Base-by-base conservation (phyloP, 1,140 invertebrate species). In the Drosophila murphyi region DNA sequence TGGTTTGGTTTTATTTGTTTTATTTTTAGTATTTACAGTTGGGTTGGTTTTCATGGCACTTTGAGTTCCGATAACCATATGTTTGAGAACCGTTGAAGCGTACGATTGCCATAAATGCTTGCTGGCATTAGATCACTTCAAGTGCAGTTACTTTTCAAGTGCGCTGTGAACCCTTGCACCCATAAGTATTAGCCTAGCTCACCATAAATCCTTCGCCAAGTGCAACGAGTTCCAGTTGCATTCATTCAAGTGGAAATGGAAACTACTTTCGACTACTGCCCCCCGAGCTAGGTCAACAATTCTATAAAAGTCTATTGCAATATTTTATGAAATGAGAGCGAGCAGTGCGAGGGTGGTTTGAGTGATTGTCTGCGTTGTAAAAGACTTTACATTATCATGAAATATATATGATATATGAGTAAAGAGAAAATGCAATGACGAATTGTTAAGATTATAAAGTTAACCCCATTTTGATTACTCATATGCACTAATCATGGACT, bases 161-260 rank as follows among this genome's bases (percentile, higher is more conserved):
- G 70, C 20, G 20, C 72, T 73, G 41, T 73, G 68, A 79, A 72
- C 79, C 65, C 61, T 80, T 80, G 5, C 6, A 74, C 39, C 64
- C 78, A 56, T 28, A 2, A 37, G 10, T 43, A 48, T 51, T 39
- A 48, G 64, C 8, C 48, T 47, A 41, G 55, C 45, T 59, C 52
- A 64, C 70, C 85, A 89, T 88, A 88, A 88, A 88, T 88, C 83
- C 80, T 72, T 82, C 79, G 82, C 47, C 55, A 35, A 62, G 39
- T 39, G 39, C 50, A 67, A 80, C 63, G 56, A 55, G 48, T 68
- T 59, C 29, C 12, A 43, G 43, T 37, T 12, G 31, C 51, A 72
- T 61, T 56, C 71, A 80, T 54, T 85, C 81, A 71, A 85, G 77
- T 85, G 82, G 74, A 85, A 80, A 80, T 77, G 67, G 69, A 56